Evolutionary conservation across 2,888 invertebrate species (phyloP), one percentile per base, ranked within the genome.

Genomic region (Spodoptera littoralis): DNA sequence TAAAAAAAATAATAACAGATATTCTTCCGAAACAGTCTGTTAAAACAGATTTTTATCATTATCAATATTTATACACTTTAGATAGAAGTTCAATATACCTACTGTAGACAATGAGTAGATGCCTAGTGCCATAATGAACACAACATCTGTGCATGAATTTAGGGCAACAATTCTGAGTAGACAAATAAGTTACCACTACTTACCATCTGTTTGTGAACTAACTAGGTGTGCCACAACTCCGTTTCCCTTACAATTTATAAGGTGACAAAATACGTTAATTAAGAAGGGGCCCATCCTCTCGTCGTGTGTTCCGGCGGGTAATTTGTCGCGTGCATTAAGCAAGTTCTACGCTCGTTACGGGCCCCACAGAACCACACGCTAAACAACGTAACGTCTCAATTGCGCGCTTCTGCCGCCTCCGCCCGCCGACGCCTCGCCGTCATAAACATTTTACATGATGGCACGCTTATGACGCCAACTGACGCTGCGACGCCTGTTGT

Each of bases 381-480:
- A 83, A 85, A 86, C 84, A 82, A 74, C 78, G 72, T 85, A 76
- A 87, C 84, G 84, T 85, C 85, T 87, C 86, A 83, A 86, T 87
- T 85, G 83, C 80, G 52, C 70, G 53, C 63, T 53, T 49, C 30
- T 66, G 49, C 45, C 36, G 50, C 60, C 49, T 77, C 79, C 67
- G 62, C 70, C 64, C 76, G 70, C 69, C 74, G 74, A 81, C 76
- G 76, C 77, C 76, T 80, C 76, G 76, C 77, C 75, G 73, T 79
- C 80, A 80, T 86, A 84, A 86, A 84, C 81, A 84, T 84, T 84
- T 80, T 80, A 84, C 80, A 80, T 77, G 75, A 82, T 69, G 65
- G 74, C 77, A 70, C 76, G 72, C 82, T 81, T 83, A 82, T 78
- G 78, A 79, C 77, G 70, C 72, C 76, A 79, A 81, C 73, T 81